Percentiles rank a stretch among this genome's conserved stretches.
These are phyloP conservation scores for Enteromius mattozi DNA, from an alignment of 2,797 vertebrate genomes.

Conservation along the genomic window DNA sequence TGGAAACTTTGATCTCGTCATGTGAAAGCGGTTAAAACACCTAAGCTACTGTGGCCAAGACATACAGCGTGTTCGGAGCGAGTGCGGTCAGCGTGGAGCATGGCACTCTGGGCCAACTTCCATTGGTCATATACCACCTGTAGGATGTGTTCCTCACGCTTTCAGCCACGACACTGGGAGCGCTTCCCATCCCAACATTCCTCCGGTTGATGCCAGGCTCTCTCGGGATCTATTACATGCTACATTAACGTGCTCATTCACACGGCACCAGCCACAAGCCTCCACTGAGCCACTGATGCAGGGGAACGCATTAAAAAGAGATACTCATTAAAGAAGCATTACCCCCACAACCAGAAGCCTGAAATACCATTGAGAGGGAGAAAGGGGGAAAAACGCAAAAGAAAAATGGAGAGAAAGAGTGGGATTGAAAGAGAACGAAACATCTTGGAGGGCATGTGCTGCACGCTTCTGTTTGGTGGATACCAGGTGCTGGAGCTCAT, in stretches of 20 bases:
- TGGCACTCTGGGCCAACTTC: slow-evolving; percentile 36
- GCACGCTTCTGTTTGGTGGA: slow-evolving; percentile 57
- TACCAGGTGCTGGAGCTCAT: slow-evolving; percentile 38
- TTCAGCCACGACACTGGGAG: slow-evolving; percentile 32
- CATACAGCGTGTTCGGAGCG: background rate
- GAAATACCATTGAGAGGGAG: slow-evolving; percentile 41
- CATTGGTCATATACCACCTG: slow-evolving; percentile 50
- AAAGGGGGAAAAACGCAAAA: background rate
- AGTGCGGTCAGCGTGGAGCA: slow-evolving; percentile 21
- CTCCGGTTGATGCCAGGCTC: slow-evolving; percentile 32
- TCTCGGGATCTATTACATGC: slow-evolving; percentile 65
- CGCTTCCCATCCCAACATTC: slow-evolving; percentile 23
- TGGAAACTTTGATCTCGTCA: slow-evolving; percentile 49
- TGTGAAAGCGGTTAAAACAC: slow-evolving; percentile 10
- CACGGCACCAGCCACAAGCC: slow-evolving; percentile 54
- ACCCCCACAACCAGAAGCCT: slow-evolving; percentile 61
- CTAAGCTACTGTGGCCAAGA: background rate
- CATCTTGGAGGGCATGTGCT: slow-evolving; percentile 29
- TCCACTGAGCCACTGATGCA: slow-evolving; percentile 52
- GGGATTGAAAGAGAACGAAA: slow-evolving; percentile 39
- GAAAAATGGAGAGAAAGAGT: slow-evolving; percentile 47
- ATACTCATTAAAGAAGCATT: slow-evolving; percentile 68
- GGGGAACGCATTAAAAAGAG: slow-evolving; percentile 67
- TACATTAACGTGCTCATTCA: slow-evolving; percentile 67
- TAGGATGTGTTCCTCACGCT: slow-evolving; percentile 1